Evolutionary conservation across 2,797 vertebrate genomes (phyloP), one percentile per base, ranked within the genome.

Genomic region (Fratercula arctica): DNA sequence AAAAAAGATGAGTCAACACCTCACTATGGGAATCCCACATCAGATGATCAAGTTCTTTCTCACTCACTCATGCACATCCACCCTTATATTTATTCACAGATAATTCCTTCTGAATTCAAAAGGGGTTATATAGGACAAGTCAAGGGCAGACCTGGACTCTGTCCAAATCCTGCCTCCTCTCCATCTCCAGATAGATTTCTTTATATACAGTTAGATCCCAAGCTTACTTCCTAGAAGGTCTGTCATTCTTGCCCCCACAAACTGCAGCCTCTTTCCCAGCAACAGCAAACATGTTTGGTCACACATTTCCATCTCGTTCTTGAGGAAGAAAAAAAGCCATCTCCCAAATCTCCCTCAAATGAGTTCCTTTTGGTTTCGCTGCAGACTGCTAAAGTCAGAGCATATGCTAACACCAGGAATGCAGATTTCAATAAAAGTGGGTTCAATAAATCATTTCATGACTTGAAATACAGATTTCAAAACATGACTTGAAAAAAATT

Each of bases 21-120:
- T 92, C 75, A n/a, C 64, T 53, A 57, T 66, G 78, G 86, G 88
- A 89, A 89, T 83, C 87, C 72, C 63, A n/a, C 43, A 83, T 77
- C 84, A 80, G 81, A 57, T 41, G 41, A 79, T 43, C 2, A 3
- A 23, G 41, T 23, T 60, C 51, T 33, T 67, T 77, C 63, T 63
- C 46, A 16, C 76, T 82, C 93, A 25, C 61, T 68, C 70, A 53
- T 13, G 24, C 61, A 85, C 29, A 67, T 82, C 70, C 75, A 85
- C 86, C 74, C 81, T 82, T 48, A 3, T 35, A 56, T 76, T 90
- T 89, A 90, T 39, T 84, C 20, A 26, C 7, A 75, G 51, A 66
- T 56, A 82, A 92, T 41, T 87, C 83, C 63, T 85, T 72, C 54
- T 66, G 70, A 87, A 90, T 56, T 70, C 84, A 74, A 35, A 60